Base-by-base conservation (phyloP, 2,888 invertebrate genomes). In the Tetranychus truncatus region DNA sequence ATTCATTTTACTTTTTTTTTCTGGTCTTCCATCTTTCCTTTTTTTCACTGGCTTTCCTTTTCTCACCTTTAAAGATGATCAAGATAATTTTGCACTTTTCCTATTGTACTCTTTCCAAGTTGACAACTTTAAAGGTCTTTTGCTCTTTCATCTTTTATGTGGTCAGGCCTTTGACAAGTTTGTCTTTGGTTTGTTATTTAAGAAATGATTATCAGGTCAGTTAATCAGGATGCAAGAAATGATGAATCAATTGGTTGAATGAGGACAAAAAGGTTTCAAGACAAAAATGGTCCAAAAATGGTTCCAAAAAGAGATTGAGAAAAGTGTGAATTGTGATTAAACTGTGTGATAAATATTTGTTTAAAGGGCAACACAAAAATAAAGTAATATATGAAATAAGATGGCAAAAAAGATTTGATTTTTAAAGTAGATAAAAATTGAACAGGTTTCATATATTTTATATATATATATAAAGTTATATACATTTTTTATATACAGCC, bases 341-440 rank as follows among this genome's bases (percentile, higher is more conserved):
- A 34, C 34, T 34, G 34, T 34, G 34, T 34, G 34, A 34, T 34
- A 34, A 34, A 34, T 34, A 34, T 34, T 34, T 34, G 34, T 34
- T 34, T 34, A 34, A 34, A 34, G 34, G 34, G 34, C 34, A 34
- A 34, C 34, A 34, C 34, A 34, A 34, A 34, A 24, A 24, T 24
- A 24, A 34, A 34, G 34, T 34, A 34, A 34, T 34, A 34, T 34
- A 34, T 34, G 34, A 34, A 34, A 34, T 34, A 34, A 34, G 34
- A 34, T 34, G 34, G 34, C 34, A 34, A 34, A 34, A n/a, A 34
- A 34, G 34, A 34, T 55, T 55, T 55, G 55, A 55, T 55, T 55
- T 55, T 55, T 55, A 55, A 55, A 55, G 55, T 55, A 55, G 55
- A 55, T 55, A 55, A 55, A 55, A 55, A 55, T 55, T 55, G 55